A percentile compares a stretch with the other conserved stretches of the same genome.
Conservation (phyloP, 2,888 invertebrate species). For the Azorinus chamasolen region DNA sequence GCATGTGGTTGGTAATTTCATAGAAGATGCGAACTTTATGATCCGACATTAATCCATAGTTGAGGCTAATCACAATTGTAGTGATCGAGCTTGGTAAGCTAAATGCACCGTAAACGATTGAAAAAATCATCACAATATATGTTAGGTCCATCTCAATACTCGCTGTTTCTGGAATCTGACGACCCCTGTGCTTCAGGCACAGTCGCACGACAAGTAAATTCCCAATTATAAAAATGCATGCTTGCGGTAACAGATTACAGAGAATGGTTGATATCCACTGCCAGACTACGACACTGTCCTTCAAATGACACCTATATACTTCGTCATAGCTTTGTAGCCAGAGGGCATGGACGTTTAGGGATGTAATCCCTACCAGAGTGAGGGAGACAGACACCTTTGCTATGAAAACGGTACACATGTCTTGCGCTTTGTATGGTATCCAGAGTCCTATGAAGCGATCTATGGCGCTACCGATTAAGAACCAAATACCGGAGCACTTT, state of each 20-base stretch:
- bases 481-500: slow-evolving; percentile 77
- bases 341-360: slow-evolving; percentile 81
- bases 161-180: slow-evolving; percentile 44
- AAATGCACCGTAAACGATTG: slow-evolving; percentile 53
- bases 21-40: background rate
- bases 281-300: slow-evolving; percentile 65
- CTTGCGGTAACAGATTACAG: slow-evolving; percentile 75
- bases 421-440: slow-evolving; percentile 67
- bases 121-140: slow-evolving; percentile 54
- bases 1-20: slow-evolving; percentile 25
- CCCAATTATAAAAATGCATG: slow-evolving; percentile 70
- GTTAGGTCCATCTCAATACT: slow-evolving; percentile 60
- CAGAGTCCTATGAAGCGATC: slow-evolving; percentile 77
- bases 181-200: slow-evolving; percentile 57
- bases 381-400: slow-evolving; percentile 74
- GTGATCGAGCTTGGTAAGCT: slow-evolving; percentile 60
- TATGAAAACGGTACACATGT: slow-evolving; percentile 77
- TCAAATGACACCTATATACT: slow-evolving; percentile 33
- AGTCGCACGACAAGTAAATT: slow-evolving; percentile 64
- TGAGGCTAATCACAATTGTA: background rate
- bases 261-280: slow-evolving; percentile 75
- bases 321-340: slow-evolving; percentile 68
- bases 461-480: slow-evolving; percentile 75
- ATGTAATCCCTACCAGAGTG: slow-evolving; percentile 72
- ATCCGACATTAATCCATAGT: background rate